A percentile compares a stretch with the other conserved stretches of the same genome.
Evolutionary conservation across 2,113 vertebrate species (phyloP).

Genomic region (Barbus barbus): DNA sequence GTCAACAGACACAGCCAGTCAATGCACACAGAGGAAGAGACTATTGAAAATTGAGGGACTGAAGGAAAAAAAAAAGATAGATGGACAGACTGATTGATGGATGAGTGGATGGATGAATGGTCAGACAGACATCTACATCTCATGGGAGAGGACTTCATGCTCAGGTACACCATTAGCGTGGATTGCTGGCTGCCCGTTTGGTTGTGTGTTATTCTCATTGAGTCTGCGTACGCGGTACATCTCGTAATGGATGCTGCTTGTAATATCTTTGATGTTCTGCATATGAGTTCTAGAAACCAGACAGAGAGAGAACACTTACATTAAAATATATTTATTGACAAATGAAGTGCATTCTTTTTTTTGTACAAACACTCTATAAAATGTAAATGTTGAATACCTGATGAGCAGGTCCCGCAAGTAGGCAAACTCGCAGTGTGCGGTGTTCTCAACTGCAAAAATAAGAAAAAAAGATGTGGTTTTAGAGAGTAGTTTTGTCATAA

Average conservation of each 20-base stretch:
- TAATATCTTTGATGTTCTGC: constrained; percentile 99
- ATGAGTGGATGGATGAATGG: neutral
- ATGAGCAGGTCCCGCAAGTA: constrained; percentile 97
- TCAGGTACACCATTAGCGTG: constrained; percentile 82
- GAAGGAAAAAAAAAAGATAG: neutral
- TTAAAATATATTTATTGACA: neutral
- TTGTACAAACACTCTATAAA: neutral
- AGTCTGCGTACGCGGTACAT: constrained; percentile 92
- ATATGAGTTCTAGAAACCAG: constrained; percentile 88
- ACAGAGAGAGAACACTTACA: neutral
- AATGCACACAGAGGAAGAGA: neutral
- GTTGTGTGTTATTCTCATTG: constrained; percentile 83
- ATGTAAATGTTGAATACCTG: constrained; percentile 75
- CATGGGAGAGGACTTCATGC: constrained; percentile 83
- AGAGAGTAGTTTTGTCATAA: neutral
- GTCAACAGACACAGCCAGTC: neutral
- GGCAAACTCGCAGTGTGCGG: constrained; percentile 96
- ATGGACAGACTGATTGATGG: constrained; percentile 4
- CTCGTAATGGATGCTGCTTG: constrained; percentile 96
- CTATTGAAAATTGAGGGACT: neutral
- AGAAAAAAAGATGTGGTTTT: neutral
- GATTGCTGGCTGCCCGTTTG: constrained; percentile 59
- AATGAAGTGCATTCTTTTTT: neutral
- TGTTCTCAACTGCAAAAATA: constrained; percentile 89
- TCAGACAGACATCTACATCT: constrained; percentile 79